Percentiles rank a stretch among this genome's conserved stretches.
Conservation (phyloP, 2,113 vertebrate species). For the Acinonyx jubatus region DNA sequence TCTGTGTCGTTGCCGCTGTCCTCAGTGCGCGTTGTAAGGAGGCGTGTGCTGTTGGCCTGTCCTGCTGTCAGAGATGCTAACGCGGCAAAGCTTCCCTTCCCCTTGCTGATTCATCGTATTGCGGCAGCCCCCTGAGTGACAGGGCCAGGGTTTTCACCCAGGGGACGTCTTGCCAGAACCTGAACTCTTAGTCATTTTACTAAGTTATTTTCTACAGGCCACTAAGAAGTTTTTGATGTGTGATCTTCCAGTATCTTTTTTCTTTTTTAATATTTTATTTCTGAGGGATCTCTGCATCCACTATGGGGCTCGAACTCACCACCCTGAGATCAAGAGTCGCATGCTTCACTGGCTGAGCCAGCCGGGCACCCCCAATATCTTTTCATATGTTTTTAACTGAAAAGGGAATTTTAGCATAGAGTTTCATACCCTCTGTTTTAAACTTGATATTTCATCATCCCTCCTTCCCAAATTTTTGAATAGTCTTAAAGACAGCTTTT, state of each 20-base stretch:
- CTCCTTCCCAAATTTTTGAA: neutral
- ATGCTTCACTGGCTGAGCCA: no score
- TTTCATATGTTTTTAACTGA: neutral
- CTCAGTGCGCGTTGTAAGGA: accelerated
- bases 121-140: neutral
- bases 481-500: neutral
- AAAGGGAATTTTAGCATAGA: neutral
- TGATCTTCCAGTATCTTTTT: neutral
- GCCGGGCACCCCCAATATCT: neutral
- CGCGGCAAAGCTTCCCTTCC: accelerated
- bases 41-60: accelerated
- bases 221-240: neutral
- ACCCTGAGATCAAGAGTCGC: no score
- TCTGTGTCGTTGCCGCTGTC: accelerated
- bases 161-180: neutral
- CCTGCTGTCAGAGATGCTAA: accelerated
- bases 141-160: neutral
- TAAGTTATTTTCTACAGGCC: neutral
- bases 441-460: neutral
- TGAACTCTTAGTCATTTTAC: neutral
- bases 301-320: no score
- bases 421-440: neutral
- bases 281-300: no score
- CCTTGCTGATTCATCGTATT: accelerated
- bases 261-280: no score